These are phyloP conservation scores for Pseudochirops cupreus DNA, from an alignment of 2,797 vertebrate species.

Conservation along the genomic window DNA sequence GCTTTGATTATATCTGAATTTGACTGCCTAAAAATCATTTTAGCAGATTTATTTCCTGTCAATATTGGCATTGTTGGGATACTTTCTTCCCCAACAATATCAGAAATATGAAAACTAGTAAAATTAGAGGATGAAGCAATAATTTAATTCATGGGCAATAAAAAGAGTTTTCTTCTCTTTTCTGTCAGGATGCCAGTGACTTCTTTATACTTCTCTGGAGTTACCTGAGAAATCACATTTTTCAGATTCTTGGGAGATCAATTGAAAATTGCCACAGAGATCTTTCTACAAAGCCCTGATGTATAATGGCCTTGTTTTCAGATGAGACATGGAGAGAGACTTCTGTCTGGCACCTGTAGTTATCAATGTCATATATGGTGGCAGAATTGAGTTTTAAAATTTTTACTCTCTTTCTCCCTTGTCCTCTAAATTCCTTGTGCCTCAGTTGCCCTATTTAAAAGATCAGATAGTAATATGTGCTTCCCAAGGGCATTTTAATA, in stretches of 20 bases:
- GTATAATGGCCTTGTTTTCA: slow-evolving; percentile 38
- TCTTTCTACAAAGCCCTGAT: slow-evolving; percentile 35
- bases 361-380: slow-evolving; percentile 14
- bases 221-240: not conserved
- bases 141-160: slow-evolving; percentile 35
- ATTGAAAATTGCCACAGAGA: slow-evolving; percentile 47
- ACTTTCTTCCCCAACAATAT: not conserved
- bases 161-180: slow-evolving; percentile 39
- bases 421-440: not conserved
- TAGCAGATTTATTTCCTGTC: not conserved
- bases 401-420: slow-evolving; percentile 21
- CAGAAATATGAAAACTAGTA: not conserved
- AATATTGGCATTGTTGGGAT: not conserved
- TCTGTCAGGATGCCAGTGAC: not conserved
- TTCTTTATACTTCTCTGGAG: not conserved
- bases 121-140: not conserved
- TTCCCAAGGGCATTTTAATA: slow-evolving; percentile 37
- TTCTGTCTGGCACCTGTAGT: not conserved
- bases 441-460: slow-evolving; percentile 35
- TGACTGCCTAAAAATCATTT: not conserved
- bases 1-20: not conserved
- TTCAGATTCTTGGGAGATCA: slow-evolving; percentile 39
- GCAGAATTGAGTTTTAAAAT: slow-evolving; percentile 8
- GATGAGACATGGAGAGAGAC: slow-evolving; percentile 27
- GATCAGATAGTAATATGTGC: slow-evolving; percentile 8